phyloP scores from a whole-genome alignment of 2,797 vertebrate species.

The Bradypodion pumilum region DNA sequence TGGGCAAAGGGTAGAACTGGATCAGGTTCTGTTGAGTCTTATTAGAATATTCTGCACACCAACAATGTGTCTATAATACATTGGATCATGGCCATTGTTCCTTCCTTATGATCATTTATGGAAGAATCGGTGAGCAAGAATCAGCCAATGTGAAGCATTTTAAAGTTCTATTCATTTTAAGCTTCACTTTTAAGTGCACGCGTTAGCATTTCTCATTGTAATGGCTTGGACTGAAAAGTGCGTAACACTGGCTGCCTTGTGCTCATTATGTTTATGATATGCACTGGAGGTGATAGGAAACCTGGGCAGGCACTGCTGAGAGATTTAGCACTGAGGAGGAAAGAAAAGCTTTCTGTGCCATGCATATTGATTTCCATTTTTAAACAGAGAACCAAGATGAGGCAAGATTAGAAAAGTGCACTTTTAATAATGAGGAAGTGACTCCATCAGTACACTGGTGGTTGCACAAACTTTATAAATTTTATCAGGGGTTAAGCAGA shows the following conservation, averaged over 20 bases:
- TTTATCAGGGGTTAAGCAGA: slow-evolving; percentile 57
- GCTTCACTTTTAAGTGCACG: background rate
- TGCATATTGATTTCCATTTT: slow-evolving; percentile 59
- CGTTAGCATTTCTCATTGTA: background rate
- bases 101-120: background rate
- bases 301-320: slow-evolving; percentile 27
- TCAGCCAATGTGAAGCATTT: background rate
- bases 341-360: slow-evolving; percentile 42
- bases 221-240: background rate
- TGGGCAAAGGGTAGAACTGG: background rate
- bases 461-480: slow-evolving; percentile 63
- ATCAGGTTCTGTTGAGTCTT: too few species aligned
- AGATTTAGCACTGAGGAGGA: slow-evolving; percentile 45
- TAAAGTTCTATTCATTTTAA: slow-evolving; percentile 1
- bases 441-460: slow-evolving; percentile 31
- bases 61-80: background rate
- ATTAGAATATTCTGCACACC: background rate
- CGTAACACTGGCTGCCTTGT: slow-evolving; percentile 3
- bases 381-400: slow-evolving; percentile 55
- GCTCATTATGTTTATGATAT: slow-evolving; percentile 32
- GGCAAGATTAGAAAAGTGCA: slow-evolving; percentile 61
- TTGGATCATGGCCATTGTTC: background rate
- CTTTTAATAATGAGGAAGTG: slow-evolving; percentile 57
- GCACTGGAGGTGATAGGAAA: slow-evolving; percentile 53
- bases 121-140: background rate